These are phyloP conservation scores for Spialia ferax DNA, from an alignment of 2,888 invertebrate genomes.

Conservation along the genomic window DNA sequence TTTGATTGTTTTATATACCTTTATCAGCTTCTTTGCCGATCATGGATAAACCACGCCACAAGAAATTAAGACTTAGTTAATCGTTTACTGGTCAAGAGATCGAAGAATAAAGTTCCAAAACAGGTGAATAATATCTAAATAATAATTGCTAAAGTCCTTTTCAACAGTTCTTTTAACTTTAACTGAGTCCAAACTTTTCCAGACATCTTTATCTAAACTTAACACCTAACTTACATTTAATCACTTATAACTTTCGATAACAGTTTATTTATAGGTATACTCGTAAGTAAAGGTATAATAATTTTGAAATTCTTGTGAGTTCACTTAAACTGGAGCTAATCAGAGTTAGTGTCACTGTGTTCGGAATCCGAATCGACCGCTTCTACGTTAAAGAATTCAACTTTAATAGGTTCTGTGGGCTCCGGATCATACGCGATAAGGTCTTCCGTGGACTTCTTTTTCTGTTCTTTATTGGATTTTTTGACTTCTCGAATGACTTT, in stretches of 20 bases:
- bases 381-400: constrained; percentile 37
- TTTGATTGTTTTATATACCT: not conserved
- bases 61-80: no score
- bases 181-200: no score
- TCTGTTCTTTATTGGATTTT: constrained; percentile 4
- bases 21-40: not conserved
- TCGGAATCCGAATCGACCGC: constrained; percentile 23
- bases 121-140: not conserved
- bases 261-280: no score
- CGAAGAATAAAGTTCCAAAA: no score
- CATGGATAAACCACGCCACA: no score
- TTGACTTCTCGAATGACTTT: constrained; percentile 54
- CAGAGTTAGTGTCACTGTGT: constrained; percentile 20
- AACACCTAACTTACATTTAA: no score
- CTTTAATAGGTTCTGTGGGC: constrained; percentile 19
- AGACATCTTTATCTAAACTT: no score
- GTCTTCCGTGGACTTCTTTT: not conserved
- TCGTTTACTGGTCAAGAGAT: no score
- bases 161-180: no score
- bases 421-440: not conserved
- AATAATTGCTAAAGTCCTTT: no score
- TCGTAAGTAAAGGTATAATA: constrained; percentile 2
- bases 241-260: not conserved
- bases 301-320: not conserved
- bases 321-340: not conserved